Evolutionary conservation across 2,113 vertebrate genomes (phyloP), one percentile per base, ranked within the genome.

Genomic region (Corvus cornix): DNA sequence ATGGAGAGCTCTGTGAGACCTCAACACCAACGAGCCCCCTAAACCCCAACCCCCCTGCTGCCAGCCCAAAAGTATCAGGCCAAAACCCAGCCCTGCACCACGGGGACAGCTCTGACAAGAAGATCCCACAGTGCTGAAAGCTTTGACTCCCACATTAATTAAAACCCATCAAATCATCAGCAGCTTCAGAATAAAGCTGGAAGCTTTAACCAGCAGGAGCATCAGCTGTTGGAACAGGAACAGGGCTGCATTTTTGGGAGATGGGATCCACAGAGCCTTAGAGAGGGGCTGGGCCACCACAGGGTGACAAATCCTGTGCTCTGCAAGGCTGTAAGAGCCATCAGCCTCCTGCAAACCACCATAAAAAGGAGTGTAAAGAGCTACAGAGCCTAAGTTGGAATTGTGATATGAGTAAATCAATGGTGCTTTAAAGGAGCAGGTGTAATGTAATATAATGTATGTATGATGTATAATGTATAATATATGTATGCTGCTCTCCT

Each of bases 401-500:
- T 7, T 13, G 37, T 16, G n/a, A 4, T 2, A 8, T 0, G 1
- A 76, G 9, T 13, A 39, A 63, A 60, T 30, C 35, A 16, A 5
- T 5, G 4, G 12, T 8, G 44, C 26, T 80, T 24, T 37, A n/a
- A 35, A 35, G 21, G 12, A 44, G 53, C 2, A 31, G 56, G 48
- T 20, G 39, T 8, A 6, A 22, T 17, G 11, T 33, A 55, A 76
- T 12, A 31, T 33, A 55, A 76, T 12, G 39, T 7, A 39, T 26
- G 49, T 26, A 49, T 26, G 26, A 49, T 26, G 49, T 26, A 49
- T 26, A 49, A 49, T 49, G 14, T 24, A 24, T 49, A 13, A 26
- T 16, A 4, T 7, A 22, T 23, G 0, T 1, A 3, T 27, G 10
- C 48, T 13, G 10, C 1, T 49, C 35, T 52, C 13, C 82, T 7